A percentile compares a stretch with the other conserved stretches of the same genome.
These are phyloP conservation scores for Schrankia costaestrigalis DNA, from an alignment of 2,888 invertebrate genomes.

Conservation along the genomic window DNA sequence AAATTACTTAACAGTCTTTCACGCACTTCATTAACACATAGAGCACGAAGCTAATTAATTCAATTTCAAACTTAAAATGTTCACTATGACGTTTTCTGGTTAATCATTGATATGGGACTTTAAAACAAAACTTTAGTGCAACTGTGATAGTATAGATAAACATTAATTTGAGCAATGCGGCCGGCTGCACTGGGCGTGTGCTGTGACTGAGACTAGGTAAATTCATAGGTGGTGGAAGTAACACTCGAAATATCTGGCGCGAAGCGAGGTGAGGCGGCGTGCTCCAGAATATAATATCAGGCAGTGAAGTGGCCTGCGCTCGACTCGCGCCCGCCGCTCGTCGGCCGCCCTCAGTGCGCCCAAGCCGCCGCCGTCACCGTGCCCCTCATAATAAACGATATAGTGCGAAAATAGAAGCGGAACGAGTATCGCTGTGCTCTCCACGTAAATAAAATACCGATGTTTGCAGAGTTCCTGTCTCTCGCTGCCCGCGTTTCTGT, in stretches of 20 bases:
- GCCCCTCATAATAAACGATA: conserved; percentile 71
- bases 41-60: conserved; percentile 18
- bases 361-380: conserved; percentile 41
- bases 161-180: conserved; percentile 58
- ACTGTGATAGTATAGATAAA: not conserved
- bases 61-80: conserved; percentile 17
- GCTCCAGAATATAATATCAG: conserved; percentile 81
- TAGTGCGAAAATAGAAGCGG: conserved; percentile 74
- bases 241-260: conserved; percentile 79
- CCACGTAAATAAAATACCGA: conserved; percentile 73
- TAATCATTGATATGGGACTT: too few relatives aligned
- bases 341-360: conserved; percentile 47
- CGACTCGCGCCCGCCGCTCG: conserved; percentile 41
- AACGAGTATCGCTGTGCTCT: conserved; percentile 61
- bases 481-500: conserved; percentile 55
- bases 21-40: conserved; percentile 33
- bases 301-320: conserved; percentile 68
- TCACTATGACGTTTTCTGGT: too few relatives aligned
- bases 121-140: too few relatives aligned
- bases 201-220: conserved; percentile 74
- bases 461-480: conserved; percentile 58
- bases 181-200: conserved; percentile 67
- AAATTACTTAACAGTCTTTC: conserved; percentile 28
- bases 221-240: conserved; percentile 75
- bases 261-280: conserved; percentile 74